A percentile compares a stretch with the other conserved stretches of the same genome.
Conservation (phyloP, 1,140 invertebrate genomes). For the Coenobita brevimanus region DNA sequence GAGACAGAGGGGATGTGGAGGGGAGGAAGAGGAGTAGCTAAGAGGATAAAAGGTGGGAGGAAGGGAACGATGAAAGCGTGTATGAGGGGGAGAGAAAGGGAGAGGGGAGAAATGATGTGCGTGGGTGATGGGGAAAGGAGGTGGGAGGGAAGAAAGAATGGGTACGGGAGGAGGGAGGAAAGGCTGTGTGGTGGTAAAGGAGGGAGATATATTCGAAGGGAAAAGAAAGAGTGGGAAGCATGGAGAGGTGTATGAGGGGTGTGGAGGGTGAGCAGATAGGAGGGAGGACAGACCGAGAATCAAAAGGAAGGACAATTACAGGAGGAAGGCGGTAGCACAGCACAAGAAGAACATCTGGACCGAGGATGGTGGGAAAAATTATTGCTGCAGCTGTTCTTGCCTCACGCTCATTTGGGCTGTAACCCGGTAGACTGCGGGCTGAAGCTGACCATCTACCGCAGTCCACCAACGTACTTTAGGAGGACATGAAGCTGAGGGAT, state of each 20-base stretch:
- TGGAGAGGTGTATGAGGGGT: not conserved
- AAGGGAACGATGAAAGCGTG: not conserved
- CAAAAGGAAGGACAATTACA: no score
- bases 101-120: not conserved
- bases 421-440: no score
- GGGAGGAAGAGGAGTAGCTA: not conserved
- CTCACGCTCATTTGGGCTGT: no score
- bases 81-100: not conserved
- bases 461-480: no score
- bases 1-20: no score
- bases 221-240: not conserved
- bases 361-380: no score
- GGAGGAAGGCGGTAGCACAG: no score
- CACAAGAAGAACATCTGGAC: no score
- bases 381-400: no score
- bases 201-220: not conserved
- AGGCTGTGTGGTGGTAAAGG: not conserved
- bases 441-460: no score
- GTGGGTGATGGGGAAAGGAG: not conserved
- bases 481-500: no score
- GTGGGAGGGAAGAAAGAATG: not conserved
- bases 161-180: not conserved
- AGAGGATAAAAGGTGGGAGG: not conserved
- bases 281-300: no score
- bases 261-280: not conserved